Base-by-base conservation (phyloP, 1,140 invertebrate species). In the Drosophila ohnishii region DNA sequence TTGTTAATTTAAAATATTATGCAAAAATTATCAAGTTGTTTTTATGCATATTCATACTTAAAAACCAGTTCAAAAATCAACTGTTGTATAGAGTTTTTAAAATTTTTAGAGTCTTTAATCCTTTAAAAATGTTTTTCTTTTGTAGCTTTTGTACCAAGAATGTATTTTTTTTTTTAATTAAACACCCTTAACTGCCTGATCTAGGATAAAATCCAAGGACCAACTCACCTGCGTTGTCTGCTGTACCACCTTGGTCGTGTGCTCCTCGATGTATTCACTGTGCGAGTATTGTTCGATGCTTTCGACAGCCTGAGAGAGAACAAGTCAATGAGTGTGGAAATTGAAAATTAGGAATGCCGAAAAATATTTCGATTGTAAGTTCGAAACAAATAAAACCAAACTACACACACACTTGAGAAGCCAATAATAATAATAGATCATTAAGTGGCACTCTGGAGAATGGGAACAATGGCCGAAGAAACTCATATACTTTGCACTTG, bases 261-360 rank as follows among this genome's bases (percentile, higher is more conserved):
- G 87, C 63, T 91, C 88, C 71, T 91, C 90, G 63, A 91, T 77
- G 62, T 91, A 91, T 80, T 91, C 85, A 64, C 78, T 80, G 34
- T 82, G 80, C 55, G 80, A 72, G 62, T 86, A 90, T 86, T 91
- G 73, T 66, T 90, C 90, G 75, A 88, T 82, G 60, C 83, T 91
- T 90, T 91, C 90, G 80, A 91, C 90, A 87, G 90, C 90, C 90
- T 91, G 76, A 61, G 85, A 35, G 50, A 35, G 16, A 32, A 8
- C 14, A 53, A 35, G 58, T 75, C 70, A 87, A 88, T 80, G 74
- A 71, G 74, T 81, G 89, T 74, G 61, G 13, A 65, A 67, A 82
- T 78, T 50, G 16, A 55, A 89, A 80, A 84, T 69, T 75, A 55
- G 61, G 56, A 79, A 70, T 61, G 25, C 42, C 59, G 47, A 78